Evolutionary conservation across 2,797 vertebrate genomes (phyloP).

Genomic region (Clarias fuscus): DNA sequence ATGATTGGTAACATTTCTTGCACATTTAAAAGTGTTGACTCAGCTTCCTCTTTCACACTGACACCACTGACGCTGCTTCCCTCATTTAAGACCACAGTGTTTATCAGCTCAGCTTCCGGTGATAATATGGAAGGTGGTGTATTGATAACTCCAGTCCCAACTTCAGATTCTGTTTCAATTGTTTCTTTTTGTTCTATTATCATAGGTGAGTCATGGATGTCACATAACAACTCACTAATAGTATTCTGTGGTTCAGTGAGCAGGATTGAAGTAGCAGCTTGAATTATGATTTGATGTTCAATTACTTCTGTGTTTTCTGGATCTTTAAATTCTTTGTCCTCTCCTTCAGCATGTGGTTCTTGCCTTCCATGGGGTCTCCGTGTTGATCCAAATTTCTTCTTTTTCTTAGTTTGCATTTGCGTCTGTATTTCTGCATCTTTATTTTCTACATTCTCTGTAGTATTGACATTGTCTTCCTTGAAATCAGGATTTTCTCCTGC

Average conservation of each 20-base stretch:
- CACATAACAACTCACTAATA: not conserved
- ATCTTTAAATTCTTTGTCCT: no score
- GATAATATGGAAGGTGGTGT: not conserved
- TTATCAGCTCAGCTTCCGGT: not conserved
- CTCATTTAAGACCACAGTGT: not conserved
- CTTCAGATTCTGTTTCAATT: not conserved
- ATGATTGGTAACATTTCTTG: not conserved
- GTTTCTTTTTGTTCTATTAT: slow-evolving; percentile 20
- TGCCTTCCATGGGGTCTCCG: no score
- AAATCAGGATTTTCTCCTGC: not conserved
- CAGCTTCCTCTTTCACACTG: not conserved
- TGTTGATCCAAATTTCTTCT: slow-evolving; percentile 52
- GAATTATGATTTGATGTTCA: no score
- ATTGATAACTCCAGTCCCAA: not conserved
- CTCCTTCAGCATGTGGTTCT: no score
- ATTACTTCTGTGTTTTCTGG: no score
- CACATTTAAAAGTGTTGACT: no score
- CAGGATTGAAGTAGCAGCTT: no score
- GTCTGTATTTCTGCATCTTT: not conserved
- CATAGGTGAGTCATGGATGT: not conserved
- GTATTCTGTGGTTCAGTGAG: no score
- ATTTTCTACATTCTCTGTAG: not conserved
- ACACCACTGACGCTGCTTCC: not conserved
- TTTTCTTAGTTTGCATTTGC: not conserved
- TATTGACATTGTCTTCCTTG: not conserved